Percentiles rank a stretch among this genome's conserved stretches.
These are phyloP conservation scores for Danio aesculapii DNA, from an alignment of 2,797 vertebrate genomes.

Conservation along the genomic window DNA sequence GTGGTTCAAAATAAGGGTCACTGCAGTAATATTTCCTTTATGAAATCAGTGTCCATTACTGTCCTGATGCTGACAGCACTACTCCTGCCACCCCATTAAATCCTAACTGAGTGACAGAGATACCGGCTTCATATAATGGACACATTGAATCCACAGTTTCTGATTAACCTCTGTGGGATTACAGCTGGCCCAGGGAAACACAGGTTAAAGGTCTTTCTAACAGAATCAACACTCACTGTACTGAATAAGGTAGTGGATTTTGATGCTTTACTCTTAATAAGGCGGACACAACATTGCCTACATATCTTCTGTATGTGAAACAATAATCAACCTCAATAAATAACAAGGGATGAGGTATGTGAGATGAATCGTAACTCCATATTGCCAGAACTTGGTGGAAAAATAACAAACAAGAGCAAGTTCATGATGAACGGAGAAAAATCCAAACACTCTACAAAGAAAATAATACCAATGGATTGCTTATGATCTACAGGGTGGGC, in stretches of 20 bases:
- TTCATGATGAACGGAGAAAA: no score
- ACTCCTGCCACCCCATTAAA: conserved; percentile 9
- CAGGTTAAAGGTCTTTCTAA: conserved; percentile 31
- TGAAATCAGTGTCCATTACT: conserved; percentile 14
- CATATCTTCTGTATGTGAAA: no score
- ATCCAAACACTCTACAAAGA: no score
- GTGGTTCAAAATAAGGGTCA: not conserved
- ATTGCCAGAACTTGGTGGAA: no score
- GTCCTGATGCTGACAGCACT: not conserved
- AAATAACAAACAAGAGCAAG: no score
- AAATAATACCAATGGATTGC: no score
- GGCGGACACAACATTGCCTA: not conserved
- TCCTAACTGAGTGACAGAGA: conserved; percentile 39
- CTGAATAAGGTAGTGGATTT: conserved; percentile 31
- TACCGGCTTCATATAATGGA: conserved; percentile 18
- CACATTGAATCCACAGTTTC: conserved; percentile 35
- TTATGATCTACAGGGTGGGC: no score
- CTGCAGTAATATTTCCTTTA: not conserved
- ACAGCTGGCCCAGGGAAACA: not conserved
- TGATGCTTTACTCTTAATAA: conserved; percentile 17
- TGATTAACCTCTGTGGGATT: conserved; percentile 54
- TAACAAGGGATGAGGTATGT: no score
- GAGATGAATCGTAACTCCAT: no score
- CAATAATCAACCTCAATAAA: no score
- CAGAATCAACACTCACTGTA: conserved; percentile 10